Conservation (phyloP, 1,140 invertebrate species). For the Coelopa frigida region DNA sequence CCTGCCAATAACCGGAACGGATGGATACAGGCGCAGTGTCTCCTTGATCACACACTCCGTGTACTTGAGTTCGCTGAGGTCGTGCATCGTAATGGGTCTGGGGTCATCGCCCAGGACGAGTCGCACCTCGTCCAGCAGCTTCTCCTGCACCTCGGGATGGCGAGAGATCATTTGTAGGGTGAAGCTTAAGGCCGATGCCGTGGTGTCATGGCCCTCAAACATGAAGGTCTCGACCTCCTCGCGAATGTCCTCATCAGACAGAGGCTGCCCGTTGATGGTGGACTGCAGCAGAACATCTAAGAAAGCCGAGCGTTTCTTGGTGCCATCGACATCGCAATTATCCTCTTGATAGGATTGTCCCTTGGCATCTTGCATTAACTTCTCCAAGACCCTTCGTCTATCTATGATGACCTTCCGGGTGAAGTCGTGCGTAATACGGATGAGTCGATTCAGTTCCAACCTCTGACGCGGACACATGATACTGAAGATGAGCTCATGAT, state of each 20-base stretch:
- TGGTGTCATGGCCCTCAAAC: conserved; percentile 51
- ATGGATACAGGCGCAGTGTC: conserved; percentile 58
- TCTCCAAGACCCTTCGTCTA: no score
- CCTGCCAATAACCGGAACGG: conserved; percentile 49
- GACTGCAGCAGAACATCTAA: conserved; percentile 61
- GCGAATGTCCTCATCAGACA: conserved; percentile 56
- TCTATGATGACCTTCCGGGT: conserved; percentile 51
- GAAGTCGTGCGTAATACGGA: conserved; percentile 61
- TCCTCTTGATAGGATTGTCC: no score
- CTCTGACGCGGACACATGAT: conserved; percentile 40
- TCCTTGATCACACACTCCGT: conserved; percentile 67
- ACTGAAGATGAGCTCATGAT: conserved; percentile 28
- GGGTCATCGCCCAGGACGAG: conserved; percentile 44
- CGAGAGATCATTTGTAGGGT: conserved; percentile 25
- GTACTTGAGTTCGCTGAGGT: conserved; percentile 58
- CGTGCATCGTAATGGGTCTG: conserved; percentile 44
- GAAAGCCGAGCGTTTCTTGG: conserved; percentile 55
- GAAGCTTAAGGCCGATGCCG: conserved; percentile 29
- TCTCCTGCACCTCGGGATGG: conserved; percentile 29
- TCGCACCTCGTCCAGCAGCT: conserved; percentile 34
- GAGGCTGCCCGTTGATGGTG: conserved; percentile 45
- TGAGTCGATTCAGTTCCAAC: conserved; percentile 47
- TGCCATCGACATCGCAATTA: no score
- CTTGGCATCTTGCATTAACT: no score
- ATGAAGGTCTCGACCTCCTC: conserved; percentile 65